A percentile compares a stretch with the other conserved stretches of the same genome.
Conservation (phyloP, 2,888 invertebrate genomes). For the Epinotia ramella region DNA sequence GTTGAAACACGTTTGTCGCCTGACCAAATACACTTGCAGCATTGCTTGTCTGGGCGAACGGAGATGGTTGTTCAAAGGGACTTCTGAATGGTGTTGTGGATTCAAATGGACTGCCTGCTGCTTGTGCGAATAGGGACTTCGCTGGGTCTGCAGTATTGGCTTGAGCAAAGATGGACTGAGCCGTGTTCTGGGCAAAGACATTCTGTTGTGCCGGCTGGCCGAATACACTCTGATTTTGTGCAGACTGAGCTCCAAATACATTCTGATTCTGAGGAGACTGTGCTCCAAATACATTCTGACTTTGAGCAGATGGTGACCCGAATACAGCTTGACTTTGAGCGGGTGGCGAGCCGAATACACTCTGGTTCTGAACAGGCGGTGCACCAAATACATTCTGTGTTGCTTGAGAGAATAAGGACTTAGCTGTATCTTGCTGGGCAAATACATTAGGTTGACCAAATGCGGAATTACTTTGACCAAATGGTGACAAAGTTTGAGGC, state of each 20-base stretch:
- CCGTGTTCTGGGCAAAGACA: conserved; percentile 25
- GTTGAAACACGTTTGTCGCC: conserved; percentile 53
- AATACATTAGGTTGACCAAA: conserved; percentile 52
- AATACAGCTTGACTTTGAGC: background rate
- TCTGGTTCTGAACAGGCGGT: conserved; percentile 3
- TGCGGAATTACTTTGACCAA: conserved; percentile 49
- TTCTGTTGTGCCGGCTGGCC: background rate
- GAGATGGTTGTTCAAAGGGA: conserved; percentile 45
- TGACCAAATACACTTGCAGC: conserved; percentile 53
- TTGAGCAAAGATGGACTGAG: conserved; percentile 22
- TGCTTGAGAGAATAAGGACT: conserved; percentile 68
- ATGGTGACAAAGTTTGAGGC: conserved; percentile 53
- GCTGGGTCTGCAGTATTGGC: conserved; percentile 22
- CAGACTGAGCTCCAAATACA: background rate
- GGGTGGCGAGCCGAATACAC: background rate
- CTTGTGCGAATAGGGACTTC: conserved; percentile 28
- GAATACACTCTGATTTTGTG: background rate
- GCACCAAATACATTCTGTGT: conserved; percentile 56
- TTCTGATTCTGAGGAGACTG: background rate
- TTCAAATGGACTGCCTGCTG: conserved; percentile 17
- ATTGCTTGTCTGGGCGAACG: conserved; percentile 50
- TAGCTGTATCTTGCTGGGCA: conserved; percentile 54
- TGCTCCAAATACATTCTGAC: background rate
- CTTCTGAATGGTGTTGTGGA: conserved; percentile 18
- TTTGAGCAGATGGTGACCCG: background rate